Percentiles rank a stretch among this genome's conserved stretches.
These are phyloP conservation scores for Lampropteryx suffumata DNA, from an alignment of 2,888 invertebrate genomes.

Conservation along the genomic window DNA sequence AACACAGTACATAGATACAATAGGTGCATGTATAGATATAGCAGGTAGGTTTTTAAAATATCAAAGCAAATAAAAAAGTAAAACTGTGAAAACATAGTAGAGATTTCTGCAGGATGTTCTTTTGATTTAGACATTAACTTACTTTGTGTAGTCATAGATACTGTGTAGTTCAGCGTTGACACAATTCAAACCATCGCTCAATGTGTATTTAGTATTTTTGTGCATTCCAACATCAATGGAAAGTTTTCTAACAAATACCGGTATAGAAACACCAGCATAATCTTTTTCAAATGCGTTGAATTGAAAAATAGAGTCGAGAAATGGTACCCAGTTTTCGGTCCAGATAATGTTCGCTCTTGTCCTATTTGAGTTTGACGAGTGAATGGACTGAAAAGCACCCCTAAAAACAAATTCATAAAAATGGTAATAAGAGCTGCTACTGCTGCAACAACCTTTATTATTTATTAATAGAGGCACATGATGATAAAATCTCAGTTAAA, in stretches of 20 bases:
- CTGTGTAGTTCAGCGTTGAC: slow-evolving; percentile 32
- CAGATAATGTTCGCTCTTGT: slow-evolving; percentile 40
- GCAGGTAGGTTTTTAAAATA: too few species aligned
- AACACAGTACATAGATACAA: too few species aligned
- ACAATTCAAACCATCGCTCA: slow-evolving; percentile 19
- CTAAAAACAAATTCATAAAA: too few species aligned
- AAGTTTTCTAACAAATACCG: slow-evolving; percentile 37
- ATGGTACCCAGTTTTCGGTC: slow-evolving; percentile 43
- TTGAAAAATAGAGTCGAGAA: slow-evolving; percentile 46
- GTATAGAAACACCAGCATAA: slow-evolving; percentile 38
- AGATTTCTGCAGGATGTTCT: too few species aligned
- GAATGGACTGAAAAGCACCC: slow-evolving; percentile 41
- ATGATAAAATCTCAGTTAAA: too few species aligned
- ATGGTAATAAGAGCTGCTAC: too few species aligned
- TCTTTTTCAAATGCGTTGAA: slow-evolving; percentile 38
- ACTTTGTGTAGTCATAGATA: slow-evolving; percentile 35
- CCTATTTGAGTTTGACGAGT: slow-evolving; percentile 32
- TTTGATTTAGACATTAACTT: slow-evolving; percentile 9
- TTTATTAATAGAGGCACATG: too few species aligned
- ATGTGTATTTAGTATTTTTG: slow-evolving; percentile 2
- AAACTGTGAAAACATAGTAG: too few species aligned
- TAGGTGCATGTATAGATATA: too few species aligned
- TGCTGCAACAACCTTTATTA: too few species aligned
- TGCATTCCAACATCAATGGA: slow-evolving; percentile 38
- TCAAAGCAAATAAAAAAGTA: too few species aligned